These are phyloP conservation scores for Tragelaphus strepsiceros DNA, from an alignment of 2,113 vertebrate genomes.

Conservation along the genomic window DNA sequence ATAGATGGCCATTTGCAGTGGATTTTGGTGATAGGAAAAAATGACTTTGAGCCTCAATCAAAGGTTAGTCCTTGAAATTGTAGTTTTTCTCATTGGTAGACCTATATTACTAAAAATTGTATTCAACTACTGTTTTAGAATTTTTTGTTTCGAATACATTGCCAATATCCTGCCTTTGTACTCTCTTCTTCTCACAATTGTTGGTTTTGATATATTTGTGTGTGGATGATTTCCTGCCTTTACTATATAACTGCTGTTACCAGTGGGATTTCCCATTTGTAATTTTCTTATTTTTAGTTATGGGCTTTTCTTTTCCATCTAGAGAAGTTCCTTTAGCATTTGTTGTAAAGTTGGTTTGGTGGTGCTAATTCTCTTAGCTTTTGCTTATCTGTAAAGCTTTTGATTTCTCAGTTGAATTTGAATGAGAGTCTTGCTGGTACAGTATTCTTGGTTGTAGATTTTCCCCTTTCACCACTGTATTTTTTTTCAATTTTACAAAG, in stretches of 20 bases:
- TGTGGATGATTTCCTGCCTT: neutral
- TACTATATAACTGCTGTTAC: neutral
- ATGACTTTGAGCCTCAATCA: neutral
- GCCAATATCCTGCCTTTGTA: neutral
- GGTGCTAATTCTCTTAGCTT: neutral
- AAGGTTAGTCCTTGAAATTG: neutral
- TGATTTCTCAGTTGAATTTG: neutral
- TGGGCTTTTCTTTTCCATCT: neutral
- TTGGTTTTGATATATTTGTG: neutral
- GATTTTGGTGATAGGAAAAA: neutral
- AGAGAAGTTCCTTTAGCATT: neutral
- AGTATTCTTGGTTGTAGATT: neutral
- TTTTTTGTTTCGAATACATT: neutral
- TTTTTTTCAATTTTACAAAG: neutral
- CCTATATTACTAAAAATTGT: neutral
- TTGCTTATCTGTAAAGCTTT: neutral
- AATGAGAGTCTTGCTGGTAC: neutral
- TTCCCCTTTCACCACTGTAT: neutral
- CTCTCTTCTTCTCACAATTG: neutral
- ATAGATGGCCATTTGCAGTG: neutral
- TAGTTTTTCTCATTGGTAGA: neutral
- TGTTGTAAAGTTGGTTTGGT: neutral
- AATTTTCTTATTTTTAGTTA: neutral
- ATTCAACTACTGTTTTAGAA: neutral
- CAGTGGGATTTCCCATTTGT: neutral